Conservation (phyloP, 2,888 invertebrate genomes). For the Eupithecia pulchellata region DNA sequence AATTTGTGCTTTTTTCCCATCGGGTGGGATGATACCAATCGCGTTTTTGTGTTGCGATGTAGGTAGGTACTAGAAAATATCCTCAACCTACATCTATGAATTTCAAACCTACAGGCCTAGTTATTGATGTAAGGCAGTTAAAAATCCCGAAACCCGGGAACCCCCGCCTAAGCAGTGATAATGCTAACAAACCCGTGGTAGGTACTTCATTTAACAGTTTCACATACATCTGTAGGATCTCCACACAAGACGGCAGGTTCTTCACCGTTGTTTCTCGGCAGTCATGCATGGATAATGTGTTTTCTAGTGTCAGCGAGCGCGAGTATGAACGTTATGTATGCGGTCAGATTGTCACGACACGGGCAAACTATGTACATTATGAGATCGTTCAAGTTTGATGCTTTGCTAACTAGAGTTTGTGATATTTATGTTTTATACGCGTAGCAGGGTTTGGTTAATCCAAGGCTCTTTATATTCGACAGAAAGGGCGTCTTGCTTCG, state of each 20-base stretch:
- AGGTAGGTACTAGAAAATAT: too few relatives aligned
- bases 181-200: too few relatives aligned
- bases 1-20: too few relatives aligned
- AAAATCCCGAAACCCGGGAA: too few relatives aligned
- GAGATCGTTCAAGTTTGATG: neutral
- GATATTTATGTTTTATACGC: neutral
- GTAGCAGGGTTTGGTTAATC: neutral
- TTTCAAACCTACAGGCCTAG: too few relatives aligned
- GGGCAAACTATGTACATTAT: conserved; percentile 17
- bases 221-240: neutral
- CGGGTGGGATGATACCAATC: too few relatives aligned
- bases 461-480: neutral
- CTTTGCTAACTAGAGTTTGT: conserved; percentile 1
- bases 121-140: too few relatives aligned
- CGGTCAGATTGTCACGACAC: conserved; percentile 34
- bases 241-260: conserved; percentile 25
- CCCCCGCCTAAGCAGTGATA: too few relatives aligned
- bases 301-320: conserved; percentile 46
- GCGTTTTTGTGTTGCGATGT: too few relatives aligned
- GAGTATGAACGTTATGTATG: conserved; percentile 35
- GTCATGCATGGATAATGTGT: conserved; percentile 60
- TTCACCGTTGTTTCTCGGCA: conserved; percentile 54
- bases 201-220: neutral
- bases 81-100: too few relatives aligned
- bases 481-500: neutral